Conservation (phyloP, 2,797 vertebrate genomes). For the Hoplostethus atlanticus region DNA sequence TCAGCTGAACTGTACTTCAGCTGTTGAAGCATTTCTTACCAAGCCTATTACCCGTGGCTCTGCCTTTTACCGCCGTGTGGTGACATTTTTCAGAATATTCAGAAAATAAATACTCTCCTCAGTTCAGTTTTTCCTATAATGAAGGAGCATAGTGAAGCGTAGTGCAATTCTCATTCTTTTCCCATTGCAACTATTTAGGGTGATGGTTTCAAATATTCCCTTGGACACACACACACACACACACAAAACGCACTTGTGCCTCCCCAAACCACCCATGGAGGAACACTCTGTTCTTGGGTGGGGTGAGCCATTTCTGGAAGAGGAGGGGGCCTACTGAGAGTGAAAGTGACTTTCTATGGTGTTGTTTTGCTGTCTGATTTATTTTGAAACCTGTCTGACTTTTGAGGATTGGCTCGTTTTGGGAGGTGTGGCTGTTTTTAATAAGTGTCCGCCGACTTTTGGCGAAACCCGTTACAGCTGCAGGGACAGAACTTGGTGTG, state of each 20-base stretch:
- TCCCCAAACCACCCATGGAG: conserved; percentile 74
- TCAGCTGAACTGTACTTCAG: conserved; percentile 64
- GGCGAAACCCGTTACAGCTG: conserved; percentile 68
- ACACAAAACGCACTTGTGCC: conserved; percentile 59
- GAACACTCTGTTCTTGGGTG: conserved; percentile 80
- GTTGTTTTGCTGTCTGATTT: conserved; percentile 63
- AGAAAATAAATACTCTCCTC: conserved; percentile 33
- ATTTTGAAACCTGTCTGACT: conserved; percentile 65
- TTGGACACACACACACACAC: conserved; percentile 55
- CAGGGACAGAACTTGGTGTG: conserved; percentile 61
- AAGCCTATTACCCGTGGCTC: conserved; percentile 52
- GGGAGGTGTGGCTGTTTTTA: conserved; percentile 66
- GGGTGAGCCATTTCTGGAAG: conserved; percentile 66
- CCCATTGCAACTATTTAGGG: conserved; percentile 59
- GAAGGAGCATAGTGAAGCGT: conserved; percentile 37
- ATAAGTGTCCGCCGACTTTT: conserved; percentile 51
- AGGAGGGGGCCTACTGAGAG: conserved; percentile 53
- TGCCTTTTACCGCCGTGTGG: conserved; percentile 38
- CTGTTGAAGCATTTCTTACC: conserved; percentile 58
- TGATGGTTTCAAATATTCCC: conserved; percentile 65
- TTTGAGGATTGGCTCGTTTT: conserved; percentile 54
- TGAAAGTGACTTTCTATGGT: conserved; percentile 62
- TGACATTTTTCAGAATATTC: conserved; percentile 51
- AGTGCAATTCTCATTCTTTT: conserved; percentile 54
- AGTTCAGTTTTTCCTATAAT: conserved; percentile 28